phyloP scores from a whole-genome alignment of 2,113 vertebrate genomes.

The Deroptyus accipitrinus region DNA sequence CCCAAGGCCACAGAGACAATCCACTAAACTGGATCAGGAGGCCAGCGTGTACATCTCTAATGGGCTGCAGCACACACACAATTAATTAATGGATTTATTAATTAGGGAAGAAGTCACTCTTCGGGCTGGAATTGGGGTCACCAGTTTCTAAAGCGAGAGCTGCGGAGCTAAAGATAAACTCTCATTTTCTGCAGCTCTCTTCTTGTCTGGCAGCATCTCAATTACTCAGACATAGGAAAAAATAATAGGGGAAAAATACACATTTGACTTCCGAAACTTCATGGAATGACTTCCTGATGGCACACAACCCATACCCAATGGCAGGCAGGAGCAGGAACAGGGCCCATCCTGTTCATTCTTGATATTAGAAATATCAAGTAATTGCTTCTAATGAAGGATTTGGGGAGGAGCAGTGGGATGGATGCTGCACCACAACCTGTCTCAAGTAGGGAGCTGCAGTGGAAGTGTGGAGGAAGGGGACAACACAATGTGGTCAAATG shows the following conservation, averaged over 20 bases:
- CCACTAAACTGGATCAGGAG: slow-evolving; percentile 60
- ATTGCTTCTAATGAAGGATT: neutral
- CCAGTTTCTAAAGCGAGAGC: slow-evolving; percentile 77
- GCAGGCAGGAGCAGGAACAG: neutral
- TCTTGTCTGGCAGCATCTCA: slow-evolving; percentile 62
- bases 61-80: slow-evolving; percentile 66
- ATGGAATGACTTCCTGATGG: rapidly evolving
- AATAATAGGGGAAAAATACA: neutral
- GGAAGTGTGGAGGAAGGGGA: neutral
- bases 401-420: neutral
- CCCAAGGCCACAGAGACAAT: slow-evolving; percentile 29
- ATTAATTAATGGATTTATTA: slow-evolving; percentile 82
- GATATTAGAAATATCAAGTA: neutral
- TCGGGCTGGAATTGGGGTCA: slow-evolving; percentile 76
- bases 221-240: slow-evolving; percentile 48
- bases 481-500: rapidly evolving
- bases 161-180: slow-evolving; percentile 77
- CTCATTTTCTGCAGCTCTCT: slow-evolving; percentile 35
- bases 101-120: slow-evolving; percentile 76
- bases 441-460: neutral
- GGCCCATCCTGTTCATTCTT: rapidly evolving
- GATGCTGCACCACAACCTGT: neutral
- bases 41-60: slow-evolving; percentile 56
- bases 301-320: neutral
- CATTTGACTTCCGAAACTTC: neutral